A percentile compares a stretch with the other conserved stretches of the same genome.
These are phyloP conservation scores for Eulemur albifrons DNA, from an alignment of 2,797 vertebrate species.

Conservation along the genomic window DNA sequence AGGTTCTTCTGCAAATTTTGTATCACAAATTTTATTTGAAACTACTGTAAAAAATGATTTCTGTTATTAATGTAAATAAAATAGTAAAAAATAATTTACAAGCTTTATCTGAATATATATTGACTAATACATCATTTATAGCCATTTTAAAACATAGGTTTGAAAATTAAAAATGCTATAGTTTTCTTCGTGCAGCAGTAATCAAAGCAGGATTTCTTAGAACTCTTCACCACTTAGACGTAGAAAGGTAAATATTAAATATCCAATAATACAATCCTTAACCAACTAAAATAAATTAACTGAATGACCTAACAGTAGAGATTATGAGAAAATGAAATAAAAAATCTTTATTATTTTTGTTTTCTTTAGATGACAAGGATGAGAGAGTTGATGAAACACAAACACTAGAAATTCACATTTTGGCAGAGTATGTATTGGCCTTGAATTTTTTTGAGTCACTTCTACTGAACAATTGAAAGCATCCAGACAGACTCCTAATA, in stretches of 20 bases:
- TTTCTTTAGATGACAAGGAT: not conserved
- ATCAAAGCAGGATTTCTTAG: not conserved
- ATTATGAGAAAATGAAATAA: slow-evolving; percentile 33
- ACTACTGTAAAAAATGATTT: not conserved
- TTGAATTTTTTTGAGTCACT: slow-evolving; percentile 54
- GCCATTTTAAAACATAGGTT: not conserved
- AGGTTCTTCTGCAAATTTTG: not conserved
- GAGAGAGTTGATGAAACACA: not conserved
- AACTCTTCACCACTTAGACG: not conserved
- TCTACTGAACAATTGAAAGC: slow-evolving; percentile 26
- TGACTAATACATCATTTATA: not conserved
- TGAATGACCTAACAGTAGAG: not conserved
- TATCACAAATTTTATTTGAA: not conserved
- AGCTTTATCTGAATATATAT: not conserved
- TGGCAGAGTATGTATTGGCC: not conserved
- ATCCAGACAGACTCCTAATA: slow-evolving; percentile 41
- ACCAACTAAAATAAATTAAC: not conserved
- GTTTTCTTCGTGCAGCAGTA: not conserved
- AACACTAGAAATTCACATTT: slow-evolving; percentile 11
- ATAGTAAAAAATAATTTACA: not conserved
- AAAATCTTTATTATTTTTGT: slow-evolving; percentile 28
- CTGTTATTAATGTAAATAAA: not conserved
- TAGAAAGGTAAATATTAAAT: not conserved
- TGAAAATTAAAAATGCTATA: not conserved
- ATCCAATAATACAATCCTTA: not conserved